phyloP scores from a whole-genome alignment of 92 coral and sea anemone species.

The Zoanthus gigantus region DNA sequence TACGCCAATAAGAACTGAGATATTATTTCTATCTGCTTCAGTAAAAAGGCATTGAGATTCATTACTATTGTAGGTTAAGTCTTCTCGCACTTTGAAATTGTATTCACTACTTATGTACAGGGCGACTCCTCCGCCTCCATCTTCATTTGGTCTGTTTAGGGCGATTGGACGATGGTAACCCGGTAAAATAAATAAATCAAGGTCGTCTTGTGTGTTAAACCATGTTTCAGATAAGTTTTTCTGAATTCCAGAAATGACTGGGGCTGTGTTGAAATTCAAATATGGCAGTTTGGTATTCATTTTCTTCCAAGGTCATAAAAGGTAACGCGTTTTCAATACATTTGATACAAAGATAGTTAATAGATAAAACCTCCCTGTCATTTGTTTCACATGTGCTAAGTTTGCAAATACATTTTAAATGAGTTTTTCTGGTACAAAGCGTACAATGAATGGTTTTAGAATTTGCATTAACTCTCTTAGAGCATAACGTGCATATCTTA shows the following conservation, averaged over 20 bases:
- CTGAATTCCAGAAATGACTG: constrained; percentile 24
- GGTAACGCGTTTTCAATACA: constrained; percentile 18
- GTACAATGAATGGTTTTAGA: constrained; percentile 4
- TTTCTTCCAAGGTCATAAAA: constrained; percentile 23
- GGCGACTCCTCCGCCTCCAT: constrained; percentile 44
- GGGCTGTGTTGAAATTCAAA: constrained; percentile 26
- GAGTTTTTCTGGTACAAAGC: background rate
- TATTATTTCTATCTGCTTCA: no score
- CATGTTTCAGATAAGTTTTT: constrained; percentile 33
- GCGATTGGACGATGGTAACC: constrained; percentile 21
- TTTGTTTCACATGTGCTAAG: constrained; percentile 2
- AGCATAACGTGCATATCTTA: constrained; percentile 18
- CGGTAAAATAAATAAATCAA: background rate
- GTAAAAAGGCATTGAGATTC: constrained; percentile 24
- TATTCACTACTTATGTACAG: constrained; percentile 19
- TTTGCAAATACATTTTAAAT: constrained; percentile 10
- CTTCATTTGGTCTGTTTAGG: constrained; percentile 49
- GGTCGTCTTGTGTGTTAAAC: constrained; percentile 25
- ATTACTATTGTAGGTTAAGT: constrained; percentile 34
- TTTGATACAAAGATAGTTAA: constrained; percentile 7
- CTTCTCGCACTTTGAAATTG: background rate
- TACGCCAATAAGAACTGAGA: no score
- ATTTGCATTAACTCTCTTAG: constrained; percentile 12
- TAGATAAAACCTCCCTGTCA: background rate
- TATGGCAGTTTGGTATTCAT: constrained; percentile 21